Base-by-base conservation (phyloP, 2,888 invertebrate species). In the Leptodirus hochenwartii region DNA sequence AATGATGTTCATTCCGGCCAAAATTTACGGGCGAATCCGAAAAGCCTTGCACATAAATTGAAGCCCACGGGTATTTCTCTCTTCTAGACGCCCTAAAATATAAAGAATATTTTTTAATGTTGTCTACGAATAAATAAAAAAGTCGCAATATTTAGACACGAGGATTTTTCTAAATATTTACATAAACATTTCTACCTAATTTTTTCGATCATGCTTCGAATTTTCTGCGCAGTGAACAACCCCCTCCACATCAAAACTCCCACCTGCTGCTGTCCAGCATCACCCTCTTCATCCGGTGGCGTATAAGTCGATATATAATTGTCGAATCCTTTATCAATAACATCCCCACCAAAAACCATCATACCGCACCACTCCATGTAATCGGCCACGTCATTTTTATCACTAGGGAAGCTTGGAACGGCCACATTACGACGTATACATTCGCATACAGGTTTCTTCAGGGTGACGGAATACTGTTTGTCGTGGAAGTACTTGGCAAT, bases 341-440 rank as follows among this genome's bases (percentile, higher is more conserved):
- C 39, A 39, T 61, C 51, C 22, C 56, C 60, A 23, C 48, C 51
- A 15, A 64, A 41, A 27, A 59, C 51, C 34, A 62, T 46, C 45
- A 62, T 52, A 27, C 65, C 67, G 30, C 68, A 47, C 65, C 66
- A 69, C 46, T 69, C 67, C 4, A 61, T 49, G n/a, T n/a, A n/a
- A 33, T 66, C 51, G 31, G 58, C 50, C 10, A 49, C 35, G 2
- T 41, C 39, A 11, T 50, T 41, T 10, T 42, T 42, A n/a, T 39
- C 35, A 16, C 47, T 38, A 29, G 41, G 29, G 4, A 5, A 5
- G 13, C 41, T 42, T 13, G 47, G 39, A 16, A 44, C 38, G 27
- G n/a, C n/a, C n/a, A n/a, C n/a, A n/a, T n/a, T n/a, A n/a, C n/a
- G n/a, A n/a, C n/a, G n/a, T n/a, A n/a, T n/a, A n/a, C n/a, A n/a